Conservation (phyloP, 2,888 invertebrate species). For the Nomada fucata region DNA sequence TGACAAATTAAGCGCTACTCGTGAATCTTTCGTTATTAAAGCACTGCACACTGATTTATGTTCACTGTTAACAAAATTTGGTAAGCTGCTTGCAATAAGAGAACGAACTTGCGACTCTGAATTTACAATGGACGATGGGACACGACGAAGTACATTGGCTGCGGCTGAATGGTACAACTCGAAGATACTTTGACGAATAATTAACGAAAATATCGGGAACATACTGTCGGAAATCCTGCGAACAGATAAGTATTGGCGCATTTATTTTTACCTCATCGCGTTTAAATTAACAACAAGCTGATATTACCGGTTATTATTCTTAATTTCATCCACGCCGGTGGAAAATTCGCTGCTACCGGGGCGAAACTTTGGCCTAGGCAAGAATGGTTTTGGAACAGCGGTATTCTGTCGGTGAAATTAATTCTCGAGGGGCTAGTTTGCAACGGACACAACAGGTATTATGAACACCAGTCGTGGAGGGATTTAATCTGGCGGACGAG, state of each 20-base stretch:
- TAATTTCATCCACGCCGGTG: background rate
- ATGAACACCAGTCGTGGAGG: constrained; percentile 19
- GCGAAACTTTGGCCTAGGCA: background rate
- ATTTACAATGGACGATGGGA: too few relatives aligned
- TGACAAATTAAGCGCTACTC: constrained; percentile 9
- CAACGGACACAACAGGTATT: constrained; percentile 55
- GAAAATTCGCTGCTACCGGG: constrained; percentile 7
- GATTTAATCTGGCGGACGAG: constrained; percentile 38
- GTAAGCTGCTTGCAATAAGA: too few relatives aligned
- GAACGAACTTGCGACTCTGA: too few relatives aligned
- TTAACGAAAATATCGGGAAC: too few relatives aligned
- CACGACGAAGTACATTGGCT: too few relatives aligned
- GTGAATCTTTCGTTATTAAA: constrained; percentile 10
- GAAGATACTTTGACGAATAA: too few relatives aligned
- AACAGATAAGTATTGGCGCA: too few relatives aligned
- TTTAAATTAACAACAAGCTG: background rate
- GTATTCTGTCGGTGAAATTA: constrained; percentile 42
- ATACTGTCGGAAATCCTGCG: too few relatives aligned
- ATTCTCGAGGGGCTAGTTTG: constrained; percentile 49
- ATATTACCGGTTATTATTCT: background rate
- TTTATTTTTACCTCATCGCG: too few relatives aligned
- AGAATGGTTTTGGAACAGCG: constrained; percentile 17
- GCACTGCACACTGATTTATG: background rate
- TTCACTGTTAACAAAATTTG: too few relatives aligned
- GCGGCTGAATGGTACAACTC: too few relatives aligned